Evolutionary conservation across 2,797 vertebrate species (phyloP), one percentile per base, ranked within the genome.

Genomic region (Sciurus vulgaris): DNA sequence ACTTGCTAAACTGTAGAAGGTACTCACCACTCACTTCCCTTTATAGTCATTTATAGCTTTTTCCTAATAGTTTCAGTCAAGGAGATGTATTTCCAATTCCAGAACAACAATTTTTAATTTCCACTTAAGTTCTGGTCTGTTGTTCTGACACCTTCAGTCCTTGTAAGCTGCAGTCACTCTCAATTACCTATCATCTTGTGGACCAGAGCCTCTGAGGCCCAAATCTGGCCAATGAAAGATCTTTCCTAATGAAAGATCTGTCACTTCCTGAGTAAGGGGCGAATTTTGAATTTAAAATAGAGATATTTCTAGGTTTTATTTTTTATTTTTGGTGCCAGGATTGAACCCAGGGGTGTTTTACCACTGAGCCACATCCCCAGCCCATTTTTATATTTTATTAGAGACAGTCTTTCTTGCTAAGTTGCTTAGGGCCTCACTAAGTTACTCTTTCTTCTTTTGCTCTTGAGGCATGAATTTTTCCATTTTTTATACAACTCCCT

Each of bases 51-150:
- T 73, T 70, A 69, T 70, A 84, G 15, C 17, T 81, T 35, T 83
- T 73, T 69, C 56, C 9, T 94, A 84, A 88, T 69, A 47, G 38
- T 35, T 56, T 56, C 35, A 85, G 33, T 63, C 18, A 59, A 74
- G 30, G 35, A 41, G 18, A 17, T 88, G 0, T 56, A 73, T 81
- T 94, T 88, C 18, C 17, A 56, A 35, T 56, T 56, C 35, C 4
- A 91, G 38, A 88, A 65, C 56, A 81, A 83, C 56, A 54, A 61
- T 73, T 78, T 86, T 94, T 30, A 26, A 76, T 70, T 35, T 95
- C 4, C 24, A 76, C 8, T 56, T 4, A 69, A 33, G 11, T 79
- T 88, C 51, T 85, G 1, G 47, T 63, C n/a, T 8, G 24, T 22
- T 0, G 17, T 92, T 89, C 65, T 44, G 61, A 74, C 18, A 86